phyloP scores from a whole-genome alignment of 2,797 vertebrate species.

The Micropoecilia bifurca region DNA sequence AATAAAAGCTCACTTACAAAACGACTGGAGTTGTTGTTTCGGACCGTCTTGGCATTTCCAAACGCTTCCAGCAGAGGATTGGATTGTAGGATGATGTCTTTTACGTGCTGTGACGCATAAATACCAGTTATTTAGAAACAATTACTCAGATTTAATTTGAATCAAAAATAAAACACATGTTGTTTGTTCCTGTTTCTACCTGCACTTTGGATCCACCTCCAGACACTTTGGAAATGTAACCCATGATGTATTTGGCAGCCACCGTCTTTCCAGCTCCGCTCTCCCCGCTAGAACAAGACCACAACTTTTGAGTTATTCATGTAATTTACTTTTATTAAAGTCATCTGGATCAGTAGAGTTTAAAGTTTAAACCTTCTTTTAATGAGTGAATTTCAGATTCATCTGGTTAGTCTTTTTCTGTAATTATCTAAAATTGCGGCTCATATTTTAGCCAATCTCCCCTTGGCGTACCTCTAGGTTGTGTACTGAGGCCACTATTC shows the following conservation, averaged over 20 bases:
- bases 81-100: constrained; percentile 98
- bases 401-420: not conserved
- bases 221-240: constrained; percentile 98
- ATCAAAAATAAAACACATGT: not conserved
- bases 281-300: constrained; percentile 84
- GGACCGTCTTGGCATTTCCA: constrained; percentile 95
- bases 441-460: not conserved
- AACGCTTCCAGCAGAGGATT: constrained; percentile 97
- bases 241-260: constrained; percentile 99
- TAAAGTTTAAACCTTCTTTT: no score
- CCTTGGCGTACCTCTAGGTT: not conserved
- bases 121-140: not conserved
- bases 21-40: constrained; percentile 98
- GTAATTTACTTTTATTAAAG: not conserved
- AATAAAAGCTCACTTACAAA: constrained; percentile 86
- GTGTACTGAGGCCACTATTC: not conserved
- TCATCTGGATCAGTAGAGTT: not conserved
- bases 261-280: constrained; percentile 98
- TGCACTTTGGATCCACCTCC: constrained; percentile 97
- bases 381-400: not conserved
- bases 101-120: constrained; percentile 86
- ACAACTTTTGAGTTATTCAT: not conserved
- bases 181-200: constrained; percentile 70
- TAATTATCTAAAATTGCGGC: not conserved
- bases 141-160: constrained; percentile 7